These are phyloP conservation scores for Lasioglossum figueresi DNA, from an alignment of 2,888 invertebrate genomes.

Conservation along the genomic window DNA sequence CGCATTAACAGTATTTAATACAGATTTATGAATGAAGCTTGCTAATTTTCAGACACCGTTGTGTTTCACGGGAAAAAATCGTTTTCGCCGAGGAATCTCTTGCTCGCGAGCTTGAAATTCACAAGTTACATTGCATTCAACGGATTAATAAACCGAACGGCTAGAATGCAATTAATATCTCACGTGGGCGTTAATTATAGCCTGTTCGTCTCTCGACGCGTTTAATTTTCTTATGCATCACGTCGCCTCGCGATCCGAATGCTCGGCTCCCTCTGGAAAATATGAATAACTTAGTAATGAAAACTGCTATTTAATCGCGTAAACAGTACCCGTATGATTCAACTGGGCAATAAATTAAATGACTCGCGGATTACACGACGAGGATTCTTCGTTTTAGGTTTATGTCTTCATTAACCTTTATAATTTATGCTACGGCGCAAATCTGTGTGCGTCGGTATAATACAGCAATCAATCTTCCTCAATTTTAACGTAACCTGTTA, in stretches of 20 bases:
- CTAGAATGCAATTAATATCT: constrained; percentile 34
- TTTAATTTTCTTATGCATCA: background rate
- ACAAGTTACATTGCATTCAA: constrained; percentile 22
- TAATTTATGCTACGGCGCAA: background rate
- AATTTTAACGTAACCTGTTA: background rate
- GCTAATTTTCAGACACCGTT: background rate
- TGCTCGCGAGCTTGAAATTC: background rate
- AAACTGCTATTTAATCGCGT: constrained; percentile 5
- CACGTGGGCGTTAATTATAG: constrained; percentile 29
- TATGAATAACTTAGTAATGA: constrained; percentile 1
- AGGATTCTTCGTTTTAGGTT: constrained; percentile 8
- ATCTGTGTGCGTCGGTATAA: background rate
- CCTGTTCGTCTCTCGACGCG: background rate
- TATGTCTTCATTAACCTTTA: constrained; percentile 13
- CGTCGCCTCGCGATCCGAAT: background rate
- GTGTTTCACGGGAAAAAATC: background rate
- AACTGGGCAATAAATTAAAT: background rate
- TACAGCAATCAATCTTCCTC: background rate
- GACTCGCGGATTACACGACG: background rate
- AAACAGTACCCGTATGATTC: background rate
- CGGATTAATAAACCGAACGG: constrained; percentile 39
- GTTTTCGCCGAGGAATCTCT: background rate
- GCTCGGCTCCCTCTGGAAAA: background rate
- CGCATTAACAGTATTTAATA: background rate
- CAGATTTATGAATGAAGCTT: background rate